Conservation (phyloP, 2,113 vertebrate species). For the Carettochelys insculpta region DNA sequence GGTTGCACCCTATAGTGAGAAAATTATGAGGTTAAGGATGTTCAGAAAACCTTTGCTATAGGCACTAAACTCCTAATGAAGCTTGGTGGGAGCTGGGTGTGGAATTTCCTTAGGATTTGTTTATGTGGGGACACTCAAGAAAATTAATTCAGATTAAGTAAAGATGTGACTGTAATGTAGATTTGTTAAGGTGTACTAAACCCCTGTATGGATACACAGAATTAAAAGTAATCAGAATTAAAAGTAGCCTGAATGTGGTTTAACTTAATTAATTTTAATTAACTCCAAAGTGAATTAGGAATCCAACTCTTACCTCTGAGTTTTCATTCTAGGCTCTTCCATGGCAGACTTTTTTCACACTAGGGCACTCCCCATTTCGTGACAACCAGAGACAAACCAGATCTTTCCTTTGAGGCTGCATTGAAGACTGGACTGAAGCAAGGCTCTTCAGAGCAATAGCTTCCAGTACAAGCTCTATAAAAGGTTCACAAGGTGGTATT, state of each 20-base stretch:
- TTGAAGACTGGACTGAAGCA: no score
- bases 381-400: no score
- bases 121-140: background rate
- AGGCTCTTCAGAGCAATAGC: no score
- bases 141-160: background rate
- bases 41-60: background rate
- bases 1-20: background rate
- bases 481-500: background rate
- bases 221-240: background rate
- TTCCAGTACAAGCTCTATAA: background rate
- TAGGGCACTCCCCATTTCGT: no score
- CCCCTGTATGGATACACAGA: background rate
- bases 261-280: background rate
- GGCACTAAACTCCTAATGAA: background rate
- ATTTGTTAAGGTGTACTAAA: background rate
- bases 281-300: background rate
- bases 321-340: no score
- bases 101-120: background rate
- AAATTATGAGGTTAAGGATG: constrained; percentile 10
- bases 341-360: no score
- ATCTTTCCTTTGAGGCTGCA: no score
- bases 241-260: background rate
- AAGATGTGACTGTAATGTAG: background rate
- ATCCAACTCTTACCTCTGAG: no score
- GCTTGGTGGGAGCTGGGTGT: background rate